Evolutionary conservation across 2,113 vertebrate species (phyloP), one percentile per base, ranked within the genome.

Genomic region (Aspidoscelis tigris): DNA sequence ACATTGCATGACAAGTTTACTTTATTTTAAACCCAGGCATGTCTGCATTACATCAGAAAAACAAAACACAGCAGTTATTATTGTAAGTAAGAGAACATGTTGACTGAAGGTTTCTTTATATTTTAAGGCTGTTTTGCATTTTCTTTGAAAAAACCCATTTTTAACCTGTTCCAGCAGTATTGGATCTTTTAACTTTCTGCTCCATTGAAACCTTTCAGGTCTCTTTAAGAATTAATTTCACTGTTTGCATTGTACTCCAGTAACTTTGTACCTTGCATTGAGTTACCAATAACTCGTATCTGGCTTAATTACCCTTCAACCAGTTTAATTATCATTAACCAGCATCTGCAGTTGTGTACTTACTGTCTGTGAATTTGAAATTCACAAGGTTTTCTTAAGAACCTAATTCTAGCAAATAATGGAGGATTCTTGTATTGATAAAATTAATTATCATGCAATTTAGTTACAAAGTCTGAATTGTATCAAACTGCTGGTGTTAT

Each of bases 1-100:
- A 87, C 88, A 89, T 84, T 97, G 96, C 96, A 97, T 97, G 96
- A 93, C 58, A 91, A 93, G 86, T 94, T 89, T 61, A 82, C 4
- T 91, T 92, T 94, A 91, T 94, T 90, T 96, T 86, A 80, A 91
- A 93, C 78, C 93, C 2, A 87, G 95, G 95, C 95, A 95, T 96
- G 96, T 95, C 96, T 96, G 94, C 96, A 96, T 97, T 95, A 94
- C 95, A 92, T 93, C 87, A 87, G 92, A 95, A 96, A 95, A 96
- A 96, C 95, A 96, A 96, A 96, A 96, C 96, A 96, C 96, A 96
- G 96, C 96, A 96, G 58, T 90, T 93, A 84, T 0, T 0, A 4
- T 84, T 1, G 0, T 8, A 82, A 24, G 43, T 75, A 72, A 77
- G 78, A 55, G 76, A 82, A 76, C n/a, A 3, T 11, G 12, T 89